phyloP scores from a whole-genome alignment of 2,888 invertebrate species.

The Deladenus siricidicola region DNA sequence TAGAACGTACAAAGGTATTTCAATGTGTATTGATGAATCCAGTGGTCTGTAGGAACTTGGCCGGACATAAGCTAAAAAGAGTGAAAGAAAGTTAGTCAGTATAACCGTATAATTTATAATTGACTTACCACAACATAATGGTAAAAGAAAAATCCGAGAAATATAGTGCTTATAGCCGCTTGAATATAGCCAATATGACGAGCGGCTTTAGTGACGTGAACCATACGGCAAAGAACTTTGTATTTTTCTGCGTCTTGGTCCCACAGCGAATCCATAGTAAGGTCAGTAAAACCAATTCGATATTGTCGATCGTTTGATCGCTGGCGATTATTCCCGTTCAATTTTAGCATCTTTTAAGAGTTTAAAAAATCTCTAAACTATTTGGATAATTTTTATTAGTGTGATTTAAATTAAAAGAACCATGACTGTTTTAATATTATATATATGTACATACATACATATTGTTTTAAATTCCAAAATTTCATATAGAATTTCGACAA shows the following conservation, averaged over 20 bases:
- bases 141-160: conserved; percentile 39
- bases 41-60: conserved; percentile 28
- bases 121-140: conserved; percentile 29
- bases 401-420: conserved; percentile 1
- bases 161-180: conserved; percentile 42
- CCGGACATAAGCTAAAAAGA: conserved; percentile 25
- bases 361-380: too few species aligned
- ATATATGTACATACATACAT: too few species aligned
- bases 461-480: too few species aligned
- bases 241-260: conserved; percentile 48
- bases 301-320: conserved; percentile 18
- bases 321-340: background rate
- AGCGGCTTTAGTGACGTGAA: conserved; percentile 48
- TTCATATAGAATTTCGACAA: too few species aligned
- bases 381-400: background rate
- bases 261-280: conserved; percentile 40
- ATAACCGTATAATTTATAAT: too few species aligned
- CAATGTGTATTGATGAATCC: conserved; percentile 37
- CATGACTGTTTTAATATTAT: background rate
- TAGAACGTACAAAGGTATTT: conserved; percentile 33
- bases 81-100: too few species aligned
- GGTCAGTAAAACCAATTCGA: conserved; percentile 30
- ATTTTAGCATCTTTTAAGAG: background rate
- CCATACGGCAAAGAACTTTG: conserved; percentile 41
- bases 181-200: conserved; percentile 49